Evolutionary conservation across 2,888 invertebrate genomes (phyloP), one percentile per base, ranked within the genome.

Genomic region (Macaria notata): DNA sequence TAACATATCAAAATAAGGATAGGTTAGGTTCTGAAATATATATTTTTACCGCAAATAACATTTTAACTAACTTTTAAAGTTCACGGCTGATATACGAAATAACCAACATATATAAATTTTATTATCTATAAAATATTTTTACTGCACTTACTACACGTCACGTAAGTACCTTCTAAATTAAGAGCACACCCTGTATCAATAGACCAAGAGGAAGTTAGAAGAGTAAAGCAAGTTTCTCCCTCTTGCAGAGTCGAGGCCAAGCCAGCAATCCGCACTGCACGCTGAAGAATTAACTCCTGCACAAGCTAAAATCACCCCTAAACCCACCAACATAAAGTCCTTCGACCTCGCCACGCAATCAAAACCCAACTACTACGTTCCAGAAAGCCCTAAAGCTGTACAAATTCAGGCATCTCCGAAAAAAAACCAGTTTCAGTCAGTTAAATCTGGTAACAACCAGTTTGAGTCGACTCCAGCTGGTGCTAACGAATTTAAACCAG

Each of bases 161-260:
- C n/a, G n/a, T n/a, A n/a, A n/a, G n/a, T n/a, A 19, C 19, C 19
- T 19, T 19, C 1, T 1, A 19, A 19, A 19, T 19, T 19, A 19
- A 19, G 2, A 19, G 19, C 19, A 19, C 19, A 19, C 19, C 19
- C 19, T 19, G 19, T 19, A 19, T 2, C 19, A 19, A 19, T 19
- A 19, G 33, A 4, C 33, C 33, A 3, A 36, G 33, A 36, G 33
- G 7, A 36, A 36, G 4, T 7, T 7, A 49, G 48, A 44, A 39
- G 81, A 76, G 84, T 79, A 66, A 79, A 83, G 80, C 75, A 75
- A 72, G 76, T 64, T 56, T 81, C 83, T 84, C 78, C 71, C 72
- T 79, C 74, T 86, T 86, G 78, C 86, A 86, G 86, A 81, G 62
- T 64, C 71, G 70, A 67, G 71, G 72, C 66, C 70, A 66, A 66